A percentile compares a stretch with the other conserved stretches of the same genome.
Evolutionary conservation across 1,140 invertebrate genomes (phyloP).

Genomic region (Streblospio benedicti): DNA sequence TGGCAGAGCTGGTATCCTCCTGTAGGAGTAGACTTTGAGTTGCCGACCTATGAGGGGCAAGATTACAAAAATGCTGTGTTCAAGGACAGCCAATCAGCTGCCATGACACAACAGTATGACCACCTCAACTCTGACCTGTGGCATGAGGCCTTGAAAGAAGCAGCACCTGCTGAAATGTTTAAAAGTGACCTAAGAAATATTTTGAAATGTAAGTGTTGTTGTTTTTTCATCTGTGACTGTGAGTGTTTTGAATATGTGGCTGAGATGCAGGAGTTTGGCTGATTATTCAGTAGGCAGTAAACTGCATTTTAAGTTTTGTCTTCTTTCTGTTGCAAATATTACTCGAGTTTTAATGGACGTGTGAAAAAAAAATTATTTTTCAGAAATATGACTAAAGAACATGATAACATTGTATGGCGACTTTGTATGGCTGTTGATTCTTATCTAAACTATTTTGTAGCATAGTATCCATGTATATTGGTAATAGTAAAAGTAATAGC

Average conservation of each 20-base stretch:
- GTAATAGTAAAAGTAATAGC: no score
- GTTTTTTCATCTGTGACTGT: no score
- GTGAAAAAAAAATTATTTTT: not conserved
- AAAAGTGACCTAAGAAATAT: not conserved
- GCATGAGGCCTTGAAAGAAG: no score
- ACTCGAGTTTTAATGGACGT: not conserved
- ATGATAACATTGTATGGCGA: no score
- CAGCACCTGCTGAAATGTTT: not conserved
- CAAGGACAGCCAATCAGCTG: not conserved
- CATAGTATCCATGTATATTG: no score
- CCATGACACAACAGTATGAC: not conserved
- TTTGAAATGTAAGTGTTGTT: not conserved
- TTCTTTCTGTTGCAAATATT: not conserved
- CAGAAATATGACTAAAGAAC: no score
- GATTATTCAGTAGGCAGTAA: not conserved
- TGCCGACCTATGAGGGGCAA: no score
- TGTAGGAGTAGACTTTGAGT: not conserved
- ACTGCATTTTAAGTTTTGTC: not conserved
- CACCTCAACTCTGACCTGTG: not conserved
- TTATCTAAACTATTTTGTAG: no score
- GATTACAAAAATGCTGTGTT: no score
- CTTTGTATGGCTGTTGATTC: no score
- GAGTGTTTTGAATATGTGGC: no score
- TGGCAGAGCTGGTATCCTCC: conserved; percentile 16
- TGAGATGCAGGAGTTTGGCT: not conserved